Evolutionary conservation across 2,113 vertebrate genomes (phyloP).

Genomic region (Chascanopsetta lugubris): DNA sequence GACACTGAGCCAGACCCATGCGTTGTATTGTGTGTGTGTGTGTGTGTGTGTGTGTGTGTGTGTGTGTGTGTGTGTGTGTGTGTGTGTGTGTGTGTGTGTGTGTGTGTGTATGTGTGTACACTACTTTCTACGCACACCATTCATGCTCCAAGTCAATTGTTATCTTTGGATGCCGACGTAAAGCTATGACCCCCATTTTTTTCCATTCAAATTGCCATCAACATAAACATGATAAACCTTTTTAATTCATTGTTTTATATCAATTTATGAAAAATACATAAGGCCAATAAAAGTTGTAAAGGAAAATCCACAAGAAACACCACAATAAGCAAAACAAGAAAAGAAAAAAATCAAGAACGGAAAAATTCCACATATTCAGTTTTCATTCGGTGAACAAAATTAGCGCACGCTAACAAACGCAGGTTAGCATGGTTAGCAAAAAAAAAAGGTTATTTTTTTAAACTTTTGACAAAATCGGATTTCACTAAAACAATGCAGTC

Average conservation of each 20-base stretch:
- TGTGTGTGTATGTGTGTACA: slow-evolving; percentile 43
- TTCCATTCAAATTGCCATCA: slow-evolving; percentile 61
- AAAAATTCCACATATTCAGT: slow-evolving; percentile 50
- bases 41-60: too few relatives aligned
- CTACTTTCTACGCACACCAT: slow-evolving; percentile 20
- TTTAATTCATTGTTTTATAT: slow-evolving; percentile 75
- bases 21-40: slow-evolving; percentile 48
- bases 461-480: slow-evolving; percentile 50
- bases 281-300: slow-evolving; percentile 75
- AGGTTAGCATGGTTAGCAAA: slow-evolving; percentile 48
- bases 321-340: slow-evolving; percentile 63
- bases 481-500: slow-evolving; percentile 66
- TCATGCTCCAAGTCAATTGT: slow-evolving; percentile 22
- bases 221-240: slow-evolving; percentile 69
- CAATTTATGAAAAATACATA: slow-evolving; percentile 79
- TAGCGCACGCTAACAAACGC: slow-evolving; percentile 62
- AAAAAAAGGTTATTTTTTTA: slow-evolving; percentile 42
- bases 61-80: slow-evolving; percentile 35
- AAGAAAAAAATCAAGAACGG: slow-evolving; percentile 48
- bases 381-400: slow-evolving; percentile 61
- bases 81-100: slow-evolving; percentile 36
- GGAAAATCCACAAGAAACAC: slow-evolving; percentile 70
- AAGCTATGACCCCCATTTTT: slow-evolving; percentile 82
- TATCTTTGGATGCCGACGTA: slow-evolving; percentile 67
- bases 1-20: slow-evolving; percentile 61